Evolutionary conservation across 2,797 vertebrate species (phyloP), one percentile per base, ranked within the genome.

Genomic region (Melanotaenia parkinsoni): DNA sequence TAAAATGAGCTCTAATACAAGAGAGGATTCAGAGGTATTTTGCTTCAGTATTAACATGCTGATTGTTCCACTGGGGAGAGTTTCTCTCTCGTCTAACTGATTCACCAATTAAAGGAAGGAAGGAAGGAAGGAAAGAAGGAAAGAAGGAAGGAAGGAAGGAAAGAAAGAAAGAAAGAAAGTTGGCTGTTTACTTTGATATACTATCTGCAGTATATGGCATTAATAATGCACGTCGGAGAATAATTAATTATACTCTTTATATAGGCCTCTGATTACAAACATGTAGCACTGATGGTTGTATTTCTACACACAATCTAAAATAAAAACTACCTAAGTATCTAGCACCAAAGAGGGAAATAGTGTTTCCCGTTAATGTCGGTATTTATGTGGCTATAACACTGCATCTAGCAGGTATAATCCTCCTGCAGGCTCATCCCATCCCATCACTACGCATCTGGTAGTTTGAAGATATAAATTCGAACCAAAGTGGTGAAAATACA

Each of bases 21-120:
- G 63, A 61, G 84, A 91, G 83, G 64, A 77, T 89, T 91, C 82
- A 82, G 72, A 88, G 84, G 81, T 88, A 82, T 92, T 93, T 93
- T 91, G 89, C 90, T 89, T 80, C 66, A 74, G 60, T 72, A 91
- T 93, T 92, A 93, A 84, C 70, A 89, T 87, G 70, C 85, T 90
- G 89, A 93, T 92, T 89, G 90, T 83, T 91, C 91, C 76, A 1
- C 1, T 37, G 86, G 84, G 85, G 71, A 76, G 45, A 69, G 4
- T 33, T 56, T 68, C 32, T 58, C 61, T 68, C 50, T 76, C 37
- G 38, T 72, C 54, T 70, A 32, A 4, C 33, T 74, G 64, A 86
- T 89, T 91, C 77, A 40, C 67, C 60, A 63, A 88, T 88, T 79
- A 86, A 72, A 22, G 30, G 40, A 26, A 24, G 18, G 5, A 51